Evolutionary conservation across 2,797 vertebrate genomes (phyloP), one percentile per base, ranked within the genome.

Genomic region (Tympanoctomys barrerae): DNA sequence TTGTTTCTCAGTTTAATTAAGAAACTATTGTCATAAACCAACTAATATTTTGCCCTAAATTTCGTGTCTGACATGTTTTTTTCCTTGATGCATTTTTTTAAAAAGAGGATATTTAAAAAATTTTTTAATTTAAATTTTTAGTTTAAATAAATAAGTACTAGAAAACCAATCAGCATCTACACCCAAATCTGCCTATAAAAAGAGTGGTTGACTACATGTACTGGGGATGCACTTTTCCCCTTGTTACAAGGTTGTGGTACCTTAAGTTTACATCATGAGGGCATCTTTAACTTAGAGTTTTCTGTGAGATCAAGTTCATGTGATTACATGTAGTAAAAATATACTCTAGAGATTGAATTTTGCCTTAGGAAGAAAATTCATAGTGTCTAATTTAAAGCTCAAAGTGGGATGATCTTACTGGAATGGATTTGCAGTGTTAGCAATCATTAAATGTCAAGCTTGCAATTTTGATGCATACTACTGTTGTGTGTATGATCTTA

Each of bases 71-170:
- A 36, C 39, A 83, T 91, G 68, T 7, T 54, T 73, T 31, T 31
- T 79, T 83, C 39, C 84, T 87, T 93, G 46, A 91, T 46, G 87
- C 39, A 87, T 33, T 93, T 81, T 57, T 57, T 57, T 54, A 16
- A 73, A 31, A 93, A 26, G 87, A 92, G 84, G 14, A 87, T 91
- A 79, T 36, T 18, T 94, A 83, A 46, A 39, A 95, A 62, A 26
- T 77, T 87, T 62, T 54, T 77, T 77, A 87, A 16, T 77, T 85
- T 79, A 94, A 80, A 1, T 9, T 75, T 31, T 21, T 77, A 33
- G 28, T 83, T 13, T 36, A 94, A 89, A 88, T 66, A 92, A 59
- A 59, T 33, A 54, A 75, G 71, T 66, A 61, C 8, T 66, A 26
- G 16, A 87, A 19, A 80, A 75, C 2, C 9, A 70, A 57, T 94